Evolutionary conservation across 2,797 vertebrate genomes (phyloP), one percentile per base, ranked within the genome.

Genomic region (Fundulus diaphanus): DNA sequence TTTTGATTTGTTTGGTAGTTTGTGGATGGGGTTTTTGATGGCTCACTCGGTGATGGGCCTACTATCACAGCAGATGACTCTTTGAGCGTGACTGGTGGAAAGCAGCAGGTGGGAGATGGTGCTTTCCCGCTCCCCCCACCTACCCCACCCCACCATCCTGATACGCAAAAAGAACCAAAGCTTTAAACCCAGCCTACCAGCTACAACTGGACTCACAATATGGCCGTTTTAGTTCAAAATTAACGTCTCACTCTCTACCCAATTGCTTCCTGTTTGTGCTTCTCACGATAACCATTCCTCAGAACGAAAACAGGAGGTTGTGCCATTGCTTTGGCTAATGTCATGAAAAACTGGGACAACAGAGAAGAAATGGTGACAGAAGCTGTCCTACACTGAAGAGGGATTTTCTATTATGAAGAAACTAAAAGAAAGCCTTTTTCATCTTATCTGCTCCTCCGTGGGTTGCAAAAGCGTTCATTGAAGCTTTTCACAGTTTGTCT

Each of bases 91-190:
- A 73, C 51, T 93, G 93, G 94, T 76, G 79, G 93, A 94, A 81
- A 85, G 82, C 82, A 88, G 77, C 94, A 95, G 93, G 82, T 94
- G 94, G 61, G 77, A 77, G 61, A 71, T 79, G 49, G 77, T 57
- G 16, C 52, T 63, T 48, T 24, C 42, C 69, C 81, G n/a, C 33
- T 9, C 61, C 40, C 37, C 33, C 20, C 35, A 52, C 57, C 1
- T 33, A 7, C 8, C 18, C 33, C 6, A 13, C n/a, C 16, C 37
- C 35, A 11, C 8, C 24, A 78, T 89, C 76, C 57, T 90, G 87
- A 88, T 88, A 20, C 1, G 69, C 71, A 90, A 77, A 89, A 90
- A n/a, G 37, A 20, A n/a, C n/a, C n/a, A 61, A 61, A 61, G 83
- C 87, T 73, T 69, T 76, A 80, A 82, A 76, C 86, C 71, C 82